Percentiles rank a stretch among this genome's conserved stretches.
These are phyloP conservation scores for Erythrocebus patas DNA, from an alignment of 2,113 vertebrate species.

Conservation along the genomic window DNA sequence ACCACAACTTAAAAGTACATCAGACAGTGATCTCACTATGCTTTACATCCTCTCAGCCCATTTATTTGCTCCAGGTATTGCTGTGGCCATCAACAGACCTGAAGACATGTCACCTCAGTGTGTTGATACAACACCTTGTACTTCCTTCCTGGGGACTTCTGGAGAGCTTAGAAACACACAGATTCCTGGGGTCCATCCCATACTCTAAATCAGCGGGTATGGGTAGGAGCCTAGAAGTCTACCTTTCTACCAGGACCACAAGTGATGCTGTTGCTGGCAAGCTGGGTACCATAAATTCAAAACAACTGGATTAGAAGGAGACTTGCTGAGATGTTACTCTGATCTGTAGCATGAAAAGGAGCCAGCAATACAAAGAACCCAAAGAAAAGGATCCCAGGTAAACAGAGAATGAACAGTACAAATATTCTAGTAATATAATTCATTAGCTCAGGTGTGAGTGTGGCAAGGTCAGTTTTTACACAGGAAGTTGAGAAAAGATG, in stretches of 20 bases:
- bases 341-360: not conserved
- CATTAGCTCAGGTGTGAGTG: not conserved
- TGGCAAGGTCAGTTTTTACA: not conserved
- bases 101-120: not conserved
- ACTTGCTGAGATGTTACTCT: not conserved
- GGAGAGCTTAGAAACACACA: not conserved
- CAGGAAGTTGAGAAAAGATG: not conserved
- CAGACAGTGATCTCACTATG: no score
- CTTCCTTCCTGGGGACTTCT: not conserved
- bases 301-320: not conserved
- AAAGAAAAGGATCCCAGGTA: not conserved
- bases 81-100: not conserved
- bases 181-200: accelerated
- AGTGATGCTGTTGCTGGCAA: not conserved
- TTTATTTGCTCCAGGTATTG: not conserved
- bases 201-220: not conserved
- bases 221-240: not conserved
- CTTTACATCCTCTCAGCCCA: not conserved
- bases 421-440: not conserved
- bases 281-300: not conserved
- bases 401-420: not conserved
- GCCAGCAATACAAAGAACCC: not conserved
- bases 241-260: not conserved
- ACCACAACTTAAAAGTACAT: not conserved
- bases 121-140: not conserved